These are phyloP conservation scores for Gortyna flavago DNA, from an alignment of 2,888 invertebrate genomes.

Conservation along the genomic window DNA sequence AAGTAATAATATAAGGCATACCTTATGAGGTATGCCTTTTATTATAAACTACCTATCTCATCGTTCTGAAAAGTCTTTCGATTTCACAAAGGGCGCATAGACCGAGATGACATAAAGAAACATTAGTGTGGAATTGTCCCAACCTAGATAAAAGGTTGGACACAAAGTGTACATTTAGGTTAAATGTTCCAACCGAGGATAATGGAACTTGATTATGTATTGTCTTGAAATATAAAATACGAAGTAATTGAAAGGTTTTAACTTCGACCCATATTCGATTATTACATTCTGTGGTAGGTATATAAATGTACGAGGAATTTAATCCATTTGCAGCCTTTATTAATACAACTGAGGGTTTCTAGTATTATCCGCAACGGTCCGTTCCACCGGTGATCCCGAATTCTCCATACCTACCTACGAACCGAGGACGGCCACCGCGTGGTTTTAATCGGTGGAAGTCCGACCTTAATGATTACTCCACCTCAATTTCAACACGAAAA, in stretches of 20 bases:
- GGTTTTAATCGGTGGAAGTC: neutral
- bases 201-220: constrained; percentile 45
- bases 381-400: neutral
- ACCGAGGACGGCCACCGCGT: neutral
- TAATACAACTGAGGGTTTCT: constrained; percentile 9
- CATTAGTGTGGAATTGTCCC: constrained; percentile 36
- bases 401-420: neutral
- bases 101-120: constrained; percentile 1
- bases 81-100: neutral
- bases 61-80: neutral
- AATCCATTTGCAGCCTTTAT: constrained; percentile 19
- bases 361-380: neutral
- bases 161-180: constrained; percentile 50
- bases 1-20: neutral
- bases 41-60: neutral
- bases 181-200: constrained; percentile 41
- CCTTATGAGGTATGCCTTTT: too few relatives aligned
- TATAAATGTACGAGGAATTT: constrained; percentile 20
- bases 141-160: constrained; percentile 31
- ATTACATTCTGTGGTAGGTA: neutral
- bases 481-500: constrained; percentile 1
- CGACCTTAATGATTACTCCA: constrained; percentile 8
- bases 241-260: constrained; percentile 5
- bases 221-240: constrained; percentile 35
- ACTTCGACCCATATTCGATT: neutral